Base-by-base conservation (phyloP, 2,888 invertebrate genomes). In the Boloria euphrosyne region DNA sequence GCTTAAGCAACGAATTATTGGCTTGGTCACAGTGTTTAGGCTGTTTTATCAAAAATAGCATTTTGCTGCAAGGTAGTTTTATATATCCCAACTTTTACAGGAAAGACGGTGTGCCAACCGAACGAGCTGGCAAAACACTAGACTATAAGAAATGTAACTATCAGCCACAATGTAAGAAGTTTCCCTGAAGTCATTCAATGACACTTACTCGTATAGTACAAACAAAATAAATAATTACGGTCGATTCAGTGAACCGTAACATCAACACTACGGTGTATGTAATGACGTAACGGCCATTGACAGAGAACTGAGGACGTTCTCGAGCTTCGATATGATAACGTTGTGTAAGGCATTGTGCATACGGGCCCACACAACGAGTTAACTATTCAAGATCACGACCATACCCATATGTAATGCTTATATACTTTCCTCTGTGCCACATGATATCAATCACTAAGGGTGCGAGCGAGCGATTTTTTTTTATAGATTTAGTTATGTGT, bases 371-470 rank as follows among this genome's bases (percentile, higher is more conserved):
- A 71, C 68, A 67, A 71, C 74, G 78, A 74, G 80, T 80, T 80
- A 80, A 79, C 71, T 38, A 76, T 80, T 83, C 82, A 84, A 84
- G 84, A 81, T 83, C 83, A 83, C 78, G 82, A 81, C 76, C 77
- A 77, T 70, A 71, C 71, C 63, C 69, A 73, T 73, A 72, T 70
- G 67, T 64, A 73, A 57, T 22, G 44, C 44, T 13, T 44, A 53
- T 53, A 53, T 53, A 52, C 13, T 31, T 50, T 6, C 13, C 16
- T 17, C n/a, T 14, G 1, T 16, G 3, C 16, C 31, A 31, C n/a
- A 13, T 1, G 31, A 31, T 31, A 38, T 38, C 31, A 38, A 2
- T 10, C 31, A 10, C 31, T 10, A 38, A 38, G 31, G 31, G 31
- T 38, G 31, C 2, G 10, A 38, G 31, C 10, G 31, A 10, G 7